phyloP scores from a whole-genome alignment of 1,140 invertebrate genomes.

The Heliconius hermathena region DNA sequence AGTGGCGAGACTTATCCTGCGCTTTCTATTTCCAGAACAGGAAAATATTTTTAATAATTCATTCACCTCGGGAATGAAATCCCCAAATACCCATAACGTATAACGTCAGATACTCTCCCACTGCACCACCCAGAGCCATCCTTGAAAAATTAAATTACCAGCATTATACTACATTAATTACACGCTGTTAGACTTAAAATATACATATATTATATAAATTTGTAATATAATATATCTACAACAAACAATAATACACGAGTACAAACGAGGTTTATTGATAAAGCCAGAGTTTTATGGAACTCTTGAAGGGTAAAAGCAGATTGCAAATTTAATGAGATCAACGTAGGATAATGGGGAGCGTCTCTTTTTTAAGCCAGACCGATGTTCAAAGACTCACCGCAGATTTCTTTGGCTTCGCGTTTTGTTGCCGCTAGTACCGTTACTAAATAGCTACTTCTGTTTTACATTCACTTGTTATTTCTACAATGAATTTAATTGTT shows the following conservation, averaged over 20 bases:
- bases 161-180: no score
- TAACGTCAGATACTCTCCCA: no score
- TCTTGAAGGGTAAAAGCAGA: slow-evolving; percentile 26
- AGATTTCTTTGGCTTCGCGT: slow-evolving; percentile 30
- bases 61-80: no score
- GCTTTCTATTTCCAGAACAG: no score
- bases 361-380: slow-evolving; percentile 29
- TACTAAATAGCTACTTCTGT: slow-evolving; percentile 25
- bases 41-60: no score
- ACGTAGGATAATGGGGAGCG: slow-evolving; percentile 31
- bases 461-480: slow-evolving; percentile 5
- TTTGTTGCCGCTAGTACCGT: slow-evolving; percentile 15
- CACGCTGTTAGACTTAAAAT: no score
- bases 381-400: slow-evolving; percentile 29
- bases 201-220: background rate
- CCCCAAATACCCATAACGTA: no score
- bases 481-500: slow-evolving; percentile 12
- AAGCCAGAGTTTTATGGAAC: slow-evolving; percentile 25
- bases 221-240: background rate
- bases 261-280: slow-evolving; percentile 27
- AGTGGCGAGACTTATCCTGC: no score
- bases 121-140: no score
- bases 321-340: slow-evolving; percentile 42
- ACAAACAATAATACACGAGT: background rate
- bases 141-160: no score